phyloP scores from a whole-genome alignment of 2,797 vertebrate species.

The Synaphobranchus kaupii region DNA sequence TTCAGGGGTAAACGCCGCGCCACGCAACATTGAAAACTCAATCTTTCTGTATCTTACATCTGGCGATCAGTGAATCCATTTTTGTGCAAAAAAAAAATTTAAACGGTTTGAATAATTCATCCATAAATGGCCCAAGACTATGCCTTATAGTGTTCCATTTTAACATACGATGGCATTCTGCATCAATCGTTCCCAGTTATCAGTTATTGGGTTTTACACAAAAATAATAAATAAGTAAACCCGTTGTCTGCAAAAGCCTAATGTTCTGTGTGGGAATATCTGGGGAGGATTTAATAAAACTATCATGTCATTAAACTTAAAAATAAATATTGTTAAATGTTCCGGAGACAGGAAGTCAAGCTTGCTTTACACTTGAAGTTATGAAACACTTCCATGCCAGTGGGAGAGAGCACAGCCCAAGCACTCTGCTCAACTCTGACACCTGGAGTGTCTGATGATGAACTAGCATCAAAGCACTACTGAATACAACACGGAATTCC shows the following conservation, averaged over 20 bases:
- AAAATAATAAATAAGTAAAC: background rate
- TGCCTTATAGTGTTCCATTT: background rate
- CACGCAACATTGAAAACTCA: background rate
- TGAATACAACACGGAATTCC: background rate
- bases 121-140: background rate
- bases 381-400: background rate
- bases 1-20: background rate
- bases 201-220: background rate
- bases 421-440: background rate
- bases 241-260: background rate
- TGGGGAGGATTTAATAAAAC: background rate
- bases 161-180: background rate
- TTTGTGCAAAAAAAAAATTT: background rate
- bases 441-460: background rate
- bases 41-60: background rate
- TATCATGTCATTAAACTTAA: background rate
- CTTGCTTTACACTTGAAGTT: background rate
- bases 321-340: background rate
- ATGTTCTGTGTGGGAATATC: background rate
- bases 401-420: background rate
- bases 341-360: background rate
- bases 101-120: background rate
- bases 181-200: background rate
- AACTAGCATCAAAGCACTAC: background rate
- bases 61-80: background rate